Evolutionary conservation across 1,140 invertebrate species (phyloP).

Genomic region (Heterodera carotae): DNA sequence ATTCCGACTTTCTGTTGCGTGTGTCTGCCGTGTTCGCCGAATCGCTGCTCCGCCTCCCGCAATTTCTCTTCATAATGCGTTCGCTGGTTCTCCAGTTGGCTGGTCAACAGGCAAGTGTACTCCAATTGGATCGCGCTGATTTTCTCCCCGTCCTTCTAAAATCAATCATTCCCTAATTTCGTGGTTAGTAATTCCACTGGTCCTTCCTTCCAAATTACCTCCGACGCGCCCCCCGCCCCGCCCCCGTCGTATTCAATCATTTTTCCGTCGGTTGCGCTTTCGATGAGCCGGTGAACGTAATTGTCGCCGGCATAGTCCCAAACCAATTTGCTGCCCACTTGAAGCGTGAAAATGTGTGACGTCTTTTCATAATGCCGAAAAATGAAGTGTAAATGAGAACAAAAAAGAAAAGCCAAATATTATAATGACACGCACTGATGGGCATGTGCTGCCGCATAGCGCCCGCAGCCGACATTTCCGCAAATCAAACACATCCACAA

Average conservation of each 20-base stretch:
- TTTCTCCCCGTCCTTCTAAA: conserved; percentile 77
- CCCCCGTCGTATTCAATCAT: conserved; percentile 74
- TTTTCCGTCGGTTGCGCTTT: conserved; percentile 70
- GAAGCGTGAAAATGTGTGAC: conserved; percentile 93
- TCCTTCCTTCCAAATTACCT: neutral
- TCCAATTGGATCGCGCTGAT: conserved; percentile 85
- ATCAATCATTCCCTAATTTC: too few relatives aligned
- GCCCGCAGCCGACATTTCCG: conserved; percentile 93
- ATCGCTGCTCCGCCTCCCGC: conserved; percentile 70
- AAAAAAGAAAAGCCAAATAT: neutral
- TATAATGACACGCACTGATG: conserved; percentile 68
- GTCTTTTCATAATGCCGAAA: conserved; percentile 86
- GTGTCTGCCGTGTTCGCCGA: conserved; percentile 66
- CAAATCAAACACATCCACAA: conserved; percentile 99
- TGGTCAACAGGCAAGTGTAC: conserved; percentile 93
- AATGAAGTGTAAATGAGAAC: conserved; percentile 38
- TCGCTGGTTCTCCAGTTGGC: conserved; percentile 90
- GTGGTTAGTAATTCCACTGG: too few relatives aligned
- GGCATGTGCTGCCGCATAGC: conserved; percentile 77
- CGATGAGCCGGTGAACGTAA: conserved; percentile 70
- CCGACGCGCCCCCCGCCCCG: conserved; percentile 25
- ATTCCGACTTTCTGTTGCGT: conserved; percentile 63
- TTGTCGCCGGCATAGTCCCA: conserved; percentile 84
- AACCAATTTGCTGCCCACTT: conserved; percentile 89
- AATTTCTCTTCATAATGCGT: conserved; percentile 87